Conservation (phyloP, 2,888 invertebrate species). For the Orthonychiurus folsomi region DNA sequence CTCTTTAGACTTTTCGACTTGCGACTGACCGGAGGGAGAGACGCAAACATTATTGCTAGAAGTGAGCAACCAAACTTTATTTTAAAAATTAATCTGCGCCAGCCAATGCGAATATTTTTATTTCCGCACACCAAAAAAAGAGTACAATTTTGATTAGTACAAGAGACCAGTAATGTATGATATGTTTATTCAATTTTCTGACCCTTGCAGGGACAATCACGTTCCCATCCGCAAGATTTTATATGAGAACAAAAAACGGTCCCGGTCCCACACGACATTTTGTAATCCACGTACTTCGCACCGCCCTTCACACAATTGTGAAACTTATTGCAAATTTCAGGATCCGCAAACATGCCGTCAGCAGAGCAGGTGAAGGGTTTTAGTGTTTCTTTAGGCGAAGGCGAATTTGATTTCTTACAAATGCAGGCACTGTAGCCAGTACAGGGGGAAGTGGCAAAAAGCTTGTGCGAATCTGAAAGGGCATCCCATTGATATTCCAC, state of each 20-base stretch:
- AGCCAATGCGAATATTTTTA: no score
- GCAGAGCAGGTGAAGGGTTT: not conserved
- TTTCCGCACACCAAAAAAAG: no score
- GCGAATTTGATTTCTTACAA: not conserved
- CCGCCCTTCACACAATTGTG: not conserved
- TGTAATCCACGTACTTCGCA: not conserved
- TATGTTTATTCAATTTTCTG: not conserved
- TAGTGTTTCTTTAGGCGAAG: not conserved
- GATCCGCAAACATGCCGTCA: not conserved
- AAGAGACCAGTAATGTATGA: not conserved
- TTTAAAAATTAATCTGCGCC: no score
- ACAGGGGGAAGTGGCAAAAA: not conserved
- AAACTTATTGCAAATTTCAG: not conserved
- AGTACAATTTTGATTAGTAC: no score
- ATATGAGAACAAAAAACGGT: not conserved
- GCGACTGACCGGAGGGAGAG: no score
- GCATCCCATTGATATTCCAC: not conserved
- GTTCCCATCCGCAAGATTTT: not conserved
- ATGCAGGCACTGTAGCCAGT: not conserved
- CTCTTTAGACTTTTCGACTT: no score
- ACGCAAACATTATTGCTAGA: no score
- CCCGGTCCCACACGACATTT: not conserved
- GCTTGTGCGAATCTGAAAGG: not conserved
- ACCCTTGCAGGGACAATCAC: not conserved
- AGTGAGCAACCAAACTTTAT: no score